Evolutionary conservation across 1,140 invertebrate genomes (phyloP), one percentile per base, ranked within the genome.

Genomic region (Lasioglossum baleicum): DNA sequence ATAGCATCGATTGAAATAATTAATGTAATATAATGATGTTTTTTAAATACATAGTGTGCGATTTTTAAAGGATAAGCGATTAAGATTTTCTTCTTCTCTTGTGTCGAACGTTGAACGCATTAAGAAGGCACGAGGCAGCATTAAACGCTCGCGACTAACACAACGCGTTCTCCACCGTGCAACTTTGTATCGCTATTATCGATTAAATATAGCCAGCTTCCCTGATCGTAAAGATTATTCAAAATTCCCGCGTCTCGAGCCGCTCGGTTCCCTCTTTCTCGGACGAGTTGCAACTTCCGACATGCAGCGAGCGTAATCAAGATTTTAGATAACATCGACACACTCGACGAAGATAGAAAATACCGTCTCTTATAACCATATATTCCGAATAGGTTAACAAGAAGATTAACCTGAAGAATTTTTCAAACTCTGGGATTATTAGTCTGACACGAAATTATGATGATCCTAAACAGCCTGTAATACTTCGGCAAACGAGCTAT

Each of bases 261-360:
- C 42, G 44, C 31, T 7, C 65, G 75, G 44, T 48, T 56, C 31
- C 48, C 64, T 71, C 69, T 64, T 63, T 56, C 44, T 13, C 17
- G 26, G 70, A 63, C 51, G 72, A 63, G 35, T 67, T 53, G 48
- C 74, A 60, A 60, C 76, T 79, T 79, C 76, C 70, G 70, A 79
- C 69, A 58, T 42, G 70, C 26, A 35, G 35, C 61, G 35, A 15
- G 48, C 40, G 48, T 65, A 73, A 79, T 79, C 76, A 73, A 79
- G 76, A 79, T 79, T 20, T 26, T 7, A 73, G 70, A 79, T 73
- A 70, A 79, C 73, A 79, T 79, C 76, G 76, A 79, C 72, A 73
- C 61, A 8, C 61, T 31, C 15, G 35, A 60, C 35, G 42, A n/a
- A 44, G 76, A 79, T 53, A 78, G 76, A 53, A 31, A 40, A 10